Percentiles rank a stretch among this genome's conserved stretches.
Conservation (phyloP, 1,140 invertebrate species). For the Forficula auricularia region DNA sequence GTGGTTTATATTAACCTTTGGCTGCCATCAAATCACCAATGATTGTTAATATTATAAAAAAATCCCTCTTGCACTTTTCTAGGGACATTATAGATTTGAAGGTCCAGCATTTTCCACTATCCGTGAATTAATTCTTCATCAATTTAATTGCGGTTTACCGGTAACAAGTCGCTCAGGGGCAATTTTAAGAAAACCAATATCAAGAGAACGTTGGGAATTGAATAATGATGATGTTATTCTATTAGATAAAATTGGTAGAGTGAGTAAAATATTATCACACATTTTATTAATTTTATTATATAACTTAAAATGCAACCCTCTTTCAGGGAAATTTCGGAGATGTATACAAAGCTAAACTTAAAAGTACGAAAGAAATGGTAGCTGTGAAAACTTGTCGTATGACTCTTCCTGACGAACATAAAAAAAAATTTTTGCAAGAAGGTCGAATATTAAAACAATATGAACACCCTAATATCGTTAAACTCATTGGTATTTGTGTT, state of each 20-base stretch:
- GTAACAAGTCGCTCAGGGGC: constrained; percentile 85
- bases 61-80: constrained; percentile 15
- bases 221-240: constrained; percentile 90
- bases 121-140: constrained; percentile 74
- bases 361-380: constrained; percentile 64
- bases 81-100: constrained; percentile 86
- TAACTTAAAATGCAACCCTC: neutral
- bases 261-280: constrained; percentile 28
- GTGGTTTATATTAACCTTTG: no score
- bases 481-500: constrained; percentile 93
- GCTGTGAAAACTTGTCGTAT: constrained; percentile 92
- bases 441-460: constrained; percentile 91
- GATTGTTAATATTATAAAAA: constrained; percentile 3
- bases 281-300: neutral
- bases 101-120: constrained; percentile 83
- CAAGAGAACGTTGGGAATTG: constrained; percentile 86
- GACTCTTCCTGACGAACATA: constrained; percentile 85
- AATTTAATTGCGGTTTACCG: constrained; percentile 61
- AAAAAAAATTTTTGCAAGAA: constrained; percentile 89
- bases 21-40: no score
- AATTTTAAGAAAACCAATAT: constrained; percentile 68
- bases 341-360: constrained; percentile 79
- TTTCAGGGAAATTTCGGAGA: constrained; percentile 90
- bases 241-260: constrained; percentile 85
- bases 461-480: constrained; percentile 89